Base-by-base conservation (phyloP, 2,888 invertebrate species). In the Balanococcus diminutus region DNA sequence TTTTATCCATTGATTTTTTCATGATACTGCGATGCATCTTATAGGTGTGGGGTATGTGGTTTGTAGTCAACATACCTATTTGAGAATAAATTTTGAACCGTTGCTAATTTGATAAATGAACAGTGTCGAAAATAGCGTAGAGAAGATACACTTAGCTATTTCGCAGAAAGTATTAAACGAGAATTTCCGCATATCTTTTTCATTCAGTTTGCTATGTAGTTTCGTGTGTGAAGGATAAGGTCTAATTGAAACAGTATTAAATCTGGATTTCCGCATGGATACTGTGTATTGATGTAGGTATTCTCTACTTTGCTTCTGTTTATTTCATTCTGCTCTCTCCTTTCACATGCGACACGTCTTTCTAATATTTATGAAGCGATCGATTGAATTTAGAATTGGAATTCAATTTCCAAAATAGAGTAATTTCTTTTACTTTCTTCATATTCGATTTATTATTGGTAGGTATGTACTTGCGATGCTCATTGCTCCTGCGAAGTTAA, bases 221-320 rank as follows among this genome's bases (percentile, higher is more conserved):
- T 79, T 36, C 36, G 28, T 79, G 28, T 79, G 75, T 79, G 75
- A 79, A 79, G 75, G 36, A 79, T 79, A 28, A 36, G 75, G 75
- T 79, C 75, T 31, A 79, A 79, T 79, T 79, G 36, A 79, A 79
- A 36, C 16, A 14, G 19, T 31, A 79, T 79, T 72, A 79, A 79
- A 79, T 14, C 36, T 36, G 36, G 28, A 79, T 79, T 79, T 79
- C 75, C 75, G 75, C 75, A 36, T 79, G 28, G 32, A 67, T 67
- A 28, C 31, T 28, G 67, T n/a, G n/a, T n/a, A n/a, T n/a, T n/a
- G n/a, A n/a, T n/a, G n/a, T n/a, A n/a, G n/a, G n/a, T 28, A 28
- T 67, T 28, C 32, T 79, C 75, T 72, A 79, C 19, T 32, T 79
- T 14, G 14, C 11, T 36, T 79, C 28, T 6, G 32, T 79, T 75